These are phyloP conservation scores for Macrochelys suwanniensis DNA, from an alignment of 2,797 vertebrate species.

Conservation along the genomic window DNA sequence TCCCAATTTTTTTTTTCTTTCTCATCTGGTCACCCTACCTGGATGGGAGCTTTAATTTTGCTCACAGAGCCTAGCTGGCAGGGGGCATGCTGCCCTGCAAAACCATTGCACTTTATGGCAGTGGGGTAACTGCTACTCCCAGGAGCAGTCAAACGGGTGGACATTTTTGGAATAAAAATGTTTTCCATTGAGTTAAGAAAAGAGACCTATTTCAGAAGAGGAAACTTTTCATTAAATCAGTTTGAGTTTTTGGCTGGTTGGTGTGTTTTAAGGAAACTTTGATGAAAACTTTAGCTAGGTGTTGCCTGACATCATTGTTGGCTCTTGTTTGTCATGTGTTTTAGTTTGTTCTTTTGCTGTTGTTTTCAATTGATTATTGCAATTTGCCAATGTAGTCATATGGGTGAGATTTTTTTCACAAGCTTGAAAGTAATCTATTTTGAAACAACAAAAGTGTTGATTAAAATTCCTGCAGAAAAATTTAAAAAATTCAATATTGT, in stretches of 20 bases:
- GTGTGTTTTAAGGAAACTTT: not conserved
- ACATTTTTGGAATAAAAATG: constrained; percentile 36
- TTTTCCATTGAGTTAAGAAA: constrained; percentile 36
- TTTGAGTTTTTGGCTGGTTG: not conserved
- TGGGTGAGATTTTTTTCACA: not conserved
- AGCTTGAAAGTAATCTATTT: not conserved
- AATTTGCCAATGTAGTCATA: not conserved
- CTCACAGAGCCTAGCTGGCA: constrained; percentile 29
- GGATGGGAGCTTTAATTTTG: not conserved
- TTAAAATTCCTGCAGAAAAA: not conserved
- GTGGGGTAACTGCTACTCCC: not conserved
- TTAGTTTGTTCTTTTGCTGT: not conserved
- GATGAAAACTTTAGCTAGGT: not conserved
- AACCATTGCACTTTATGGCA: constrained; percentile 12
- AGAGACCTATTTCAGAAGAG: not conserved
- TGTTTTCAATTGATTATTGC: not conserved
- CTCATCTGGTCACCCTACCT: too few species aligned
- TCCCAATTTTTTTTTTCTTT: too few species aligned
- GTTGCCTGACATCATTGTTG: not conserved
- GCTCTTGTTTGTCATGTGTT: not conserved
- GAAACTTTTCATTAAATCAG: not conserved
- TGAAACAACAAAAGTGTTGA: not conserved
- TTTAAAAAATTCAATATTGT: not conserved
- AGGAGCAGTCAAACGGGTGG: not conserved
- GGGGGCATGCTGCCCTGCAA: not conserved